Evolutionary conservation across 1,140 invertebrate species (phyloP), one percentile per base, ranked within the genome.

Genomic region (Heliconius hewitsoni): DNA sequence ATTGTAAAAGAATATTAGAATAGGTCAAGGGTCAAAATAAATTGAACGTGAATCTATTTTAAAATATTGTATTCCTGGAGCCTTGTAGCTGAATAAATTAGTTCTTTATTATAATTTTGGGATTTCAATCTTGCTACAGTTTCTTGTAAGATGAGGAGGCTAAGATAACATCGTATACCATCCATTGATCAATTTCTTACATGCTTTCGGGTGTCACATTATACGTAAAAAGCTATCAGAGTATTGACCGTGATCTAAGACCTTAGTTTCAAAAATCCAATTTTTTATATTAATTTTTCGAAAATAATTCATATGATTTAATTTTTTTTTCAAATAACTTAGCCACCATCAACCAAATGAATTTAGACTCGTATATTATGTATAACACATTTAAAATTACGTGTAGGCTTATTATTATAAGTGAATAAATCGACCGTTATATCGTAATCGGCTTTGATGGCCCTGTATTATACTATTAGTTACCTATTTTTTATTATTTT

Each of bases 371-470:
- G 11, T 66, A 66, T 30, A 66, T 27, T 66, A 66, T 66, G 30
- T 66, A 30, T 30, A 66, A 66, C 3, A 66, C n/a, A 30, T 66
- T 27, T 66, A 27, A 27, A 30, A 66, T 30, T 66, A 66, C 60
- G 8, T 66, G 11, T 66, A 66, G 6, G 55, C n/a, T 23, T 23
- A 23, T 23, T 57, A 57, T 57, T 23, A 8, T 23, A 30, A 66
- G 13, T 66, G 27, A 66, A 30, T 66, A 66, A 30, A 30, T 66
- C 27, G 60, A 66, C n/a, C 30, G 27, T 27, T 11, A 66, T 66
- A 66, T 66, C 27, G 60, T 66, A 66, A 66, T 66, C 60, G 23
- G 55, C 60, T 66, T 66, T 27, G 60, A 27, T 66, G 60, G 3
- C n/a, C 8, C 13, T 66, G 11, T 66, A 66, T 66, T 66, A 66